Percentiles rank a stretch among this genome's conserved stretches.
phyloP scores from a whole-genome alignment of 1,140 invertebrate genomes.

The Cardiocondyla obscurior region DNA sequence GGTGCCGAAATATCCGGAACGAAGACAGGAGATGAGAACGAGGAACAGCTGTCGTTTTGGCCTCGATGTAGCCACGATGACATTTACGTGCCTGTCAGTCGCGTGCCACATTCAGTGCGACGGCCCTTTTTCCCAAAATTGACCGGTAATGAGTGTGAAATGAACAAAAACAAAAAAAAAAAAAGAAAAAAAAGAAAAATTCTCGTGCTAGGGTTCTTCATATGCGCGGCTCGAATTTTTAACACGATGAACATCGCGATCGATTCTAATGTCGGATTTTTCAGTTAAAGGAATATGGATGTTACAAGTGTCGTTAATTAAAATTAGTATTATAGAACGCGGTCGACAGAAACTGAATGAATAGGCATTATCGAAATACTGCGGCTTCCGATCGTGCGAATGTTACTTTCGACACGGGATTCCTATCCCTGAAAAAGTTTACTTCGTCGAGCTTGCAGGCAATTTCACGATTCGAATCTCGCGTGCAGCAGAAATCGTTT shows the following conservation, averaged over 20 bases:
- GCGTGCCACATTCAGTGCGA: constrained; percentile 51
- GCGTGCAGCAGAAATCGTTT: constrained; percentile 17
- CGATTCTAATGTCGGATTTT: background rate
- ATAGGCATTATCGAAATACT: background rate
- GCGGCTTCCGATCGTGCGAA: background rate
- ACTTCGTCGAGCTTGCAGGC: constrained; percentile 35
- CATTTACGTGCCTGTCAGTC: constrained; percentile 63
- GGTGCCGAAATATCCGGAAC: constrained; percentile 57
- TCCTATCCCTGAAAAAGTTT: constrained; percentile 43
- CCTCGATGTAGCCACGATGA: constrained; percentile 57
- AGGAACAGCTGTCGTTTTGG: constrained; percentile 65
- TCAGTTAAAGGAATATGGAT: background rate
- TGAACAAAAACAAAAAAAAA: constrained; percentile 10
- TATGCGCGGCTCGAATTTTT: background rate
- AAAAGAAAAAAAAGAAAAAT: constrained; percentile 10
- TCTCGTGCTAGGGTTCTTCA: background rate
- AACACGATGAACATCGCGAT: background rate
- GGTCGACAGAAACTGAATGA: background rate
- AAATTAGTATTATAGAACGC: background rate
- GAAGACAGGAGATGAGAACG: constrained; percentile 60
- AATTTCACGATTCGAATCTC: constrained; percentile 51
- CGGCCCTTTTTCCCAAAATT: constrained; percentile 37
- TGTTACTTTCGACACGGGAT: constrained; percentile 37
- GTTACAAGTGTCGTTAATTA: background rate
- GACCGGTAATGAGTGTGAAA: background rate